Evolutionary conservation across 2,797 vertebrate species (phyloP).

Genomic region (Sebastes paucispinis): DNA sequence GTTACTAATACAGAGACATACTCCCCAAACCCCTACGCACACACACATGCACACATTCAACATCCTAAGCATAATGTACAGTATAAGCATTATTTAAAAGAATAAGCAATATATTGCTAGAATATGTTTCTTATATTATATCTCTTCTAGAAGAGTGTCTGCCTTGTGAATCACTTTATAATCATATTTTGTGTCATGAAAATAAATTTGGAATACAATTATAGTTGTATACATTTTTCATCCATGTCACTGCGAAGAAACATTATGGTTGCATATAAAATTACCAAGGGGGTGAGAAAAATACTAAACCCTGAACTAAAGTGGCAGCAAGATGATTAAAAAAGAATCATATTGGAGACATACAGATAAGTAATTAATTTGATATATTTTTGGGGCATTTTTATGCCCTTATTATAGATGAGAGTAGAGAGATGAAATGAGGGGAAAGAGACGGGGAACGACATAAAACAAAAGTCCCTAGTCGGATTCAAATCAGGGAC

Average conservation of each 20-base stretch:
- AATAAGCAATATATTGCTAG: neutral
- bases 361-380: neutral
- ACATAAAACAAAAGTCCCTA: neutral
- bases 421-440: neutral
- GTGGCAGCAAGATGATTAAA: neutral
- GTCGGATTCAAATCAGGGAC: neutral
- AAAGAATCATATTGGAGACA: neutral
- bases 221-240: neutral
- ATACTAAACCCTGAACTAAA: too few relatives aligned
- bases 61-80: neutral
- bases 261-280: neutral
- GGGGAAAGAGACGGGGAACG: neutral
- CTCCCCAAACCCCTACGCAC: neutral
- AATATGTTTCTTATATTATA: too few relatives aligned
- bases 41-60: neutral
- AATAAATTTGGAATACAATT: neutral
- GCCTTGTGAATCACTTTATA: neutral
- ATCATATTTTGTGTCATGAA: neutral
- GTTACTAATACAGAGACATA: slow-evolving; percentile 8
- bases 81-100: neutral
- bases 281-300: neutral
- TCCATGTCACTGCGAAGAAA: neutral
- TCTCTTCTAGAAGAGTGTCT: neutral
- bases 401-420: neutral
- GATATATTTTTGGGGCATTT: neutral